Evolutionary conservation across 2,797 vertebrate species (phyloP).

Genomic region (Phoeniculus purpureus): DNA sequence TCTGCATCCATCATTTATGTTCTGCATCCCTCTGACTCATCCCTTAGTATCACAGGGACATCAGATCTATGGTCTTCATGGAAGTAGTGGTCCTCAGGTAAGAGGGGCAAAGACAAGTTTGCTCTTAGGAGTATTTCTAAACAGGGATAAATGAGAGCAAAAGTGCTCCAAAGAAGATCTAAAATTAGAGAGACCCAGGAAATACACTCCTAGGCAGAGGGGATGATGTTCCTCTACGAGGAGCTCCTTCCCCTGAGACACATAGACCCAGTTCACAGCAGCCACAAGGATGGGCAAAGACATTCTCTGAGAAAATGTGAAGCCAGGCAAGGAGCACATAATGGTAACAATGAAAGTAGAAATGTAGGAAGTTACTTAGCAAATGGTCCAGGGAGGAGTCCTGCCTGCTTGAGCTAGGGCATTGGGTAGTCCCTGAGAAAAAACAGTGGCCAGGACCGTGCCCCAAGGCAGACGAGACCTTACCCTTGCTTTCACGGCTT

Average conservation of each 20-base stretch:
- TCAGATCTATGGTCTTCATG: not conserved
- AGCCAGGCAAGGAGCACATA: not conserved
- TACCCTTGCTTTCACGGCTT: not conserved
- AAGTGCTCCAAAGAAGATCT: not conserved
- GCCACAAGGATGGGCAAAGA: not conserved
- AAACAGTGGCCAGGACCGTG: not conserved
- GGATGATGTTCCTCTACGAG: not conserved
- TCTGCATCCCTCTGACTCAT: not conserved
- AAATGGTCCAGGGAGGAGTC: not conserved
- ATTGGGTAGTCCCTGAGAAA: not conserved
- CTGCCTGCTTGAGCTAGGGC: not conserved
- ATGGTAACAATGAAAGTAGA: not conserved
- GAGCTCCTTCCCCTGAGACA: not conserved
- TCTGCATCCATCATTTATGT: not conserved
- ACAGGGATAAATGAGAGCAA: not conserved
- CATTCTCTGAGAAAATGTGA: not conserved
- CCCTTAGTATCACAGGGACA: not conserved
- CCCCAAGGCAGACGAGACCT: rapidly evolving
- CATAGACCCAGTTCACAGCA: not conserved
- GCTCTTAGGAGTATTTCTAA: not conserved
- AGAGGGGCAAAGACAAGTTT: not conserved
- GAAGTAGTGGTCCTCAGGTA: not conserved
- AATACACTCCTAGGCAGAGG: not conserved
- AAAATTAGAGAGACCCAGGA: not conserved
- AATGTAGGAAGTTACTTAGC: not conserved